These are phyloP conservation scores for Murina feae DNA, from an alignment of 2,113 vertebrate species.

Conservation along the genomic window DNA sequence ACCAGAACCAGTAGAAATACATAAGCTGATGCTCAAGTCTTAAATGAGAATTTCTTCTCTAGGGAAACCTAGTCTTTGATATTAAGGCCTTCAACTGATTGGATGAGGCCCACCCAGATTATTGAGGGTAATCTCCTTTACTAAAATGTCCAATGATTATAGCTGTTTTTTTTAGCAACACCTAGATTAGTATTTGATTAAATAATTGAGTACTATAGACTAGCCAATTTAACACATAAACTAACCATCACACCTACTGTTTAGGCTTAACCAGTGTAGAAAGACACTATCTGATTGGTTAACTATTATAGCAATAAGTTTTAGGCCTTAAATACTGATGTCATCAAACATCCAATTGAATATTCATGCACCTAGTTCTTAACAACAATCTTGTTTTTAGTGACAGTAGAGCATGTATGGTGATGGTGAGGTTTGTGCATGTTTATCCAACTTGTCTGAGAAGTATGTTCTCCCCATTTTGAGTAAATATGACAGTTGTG, in stretches of 20 bases:
- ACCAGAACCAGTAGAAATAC: not conserved
- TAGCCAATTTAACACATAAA: not conserved
- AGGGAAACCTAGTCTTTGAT: not conserved
- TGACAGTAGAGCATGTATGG: not conserved
- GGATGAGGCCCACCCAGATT: not conserved
- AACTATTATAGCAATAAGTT: not conserved
- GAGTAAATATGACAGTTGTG: slow-evolving; percentile 44
- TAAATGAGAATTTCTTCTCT: not conserved
- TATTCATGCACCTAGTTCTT: not conserved
- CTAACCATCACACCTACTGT: not conserved
- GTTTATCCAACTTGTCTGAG: slow-evolving; percentile 14
- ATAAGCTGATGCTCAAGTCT: not conserved
- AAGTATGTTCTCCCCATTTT: not conserved
- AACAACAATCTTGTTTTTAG: not conserved
- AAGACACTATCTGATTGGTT: not conserved
- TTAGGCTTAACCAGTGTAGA: not conserved
- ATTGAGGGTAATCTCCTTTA: not conserved
- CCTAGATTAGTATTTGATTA: not conserved
- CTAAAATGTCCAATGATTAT: not conserved
- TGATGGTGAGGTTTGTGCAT: not conserved
- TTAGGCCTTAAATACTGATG: not conserved
- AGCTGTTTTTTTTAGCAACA: not conserved
- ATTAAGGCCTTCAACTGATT: not conserved
- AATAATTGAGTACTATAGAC: not conserved
- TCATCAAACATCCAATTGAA: not conserved